A percentile compares a stretch with the other conserved stretches of the same genome.
These are phyloP conservation scores for Tetragnatha versicolor DNA, from an alignment of 1,140 invertebrate genomes.

Conservation along the genomic window DNA sequence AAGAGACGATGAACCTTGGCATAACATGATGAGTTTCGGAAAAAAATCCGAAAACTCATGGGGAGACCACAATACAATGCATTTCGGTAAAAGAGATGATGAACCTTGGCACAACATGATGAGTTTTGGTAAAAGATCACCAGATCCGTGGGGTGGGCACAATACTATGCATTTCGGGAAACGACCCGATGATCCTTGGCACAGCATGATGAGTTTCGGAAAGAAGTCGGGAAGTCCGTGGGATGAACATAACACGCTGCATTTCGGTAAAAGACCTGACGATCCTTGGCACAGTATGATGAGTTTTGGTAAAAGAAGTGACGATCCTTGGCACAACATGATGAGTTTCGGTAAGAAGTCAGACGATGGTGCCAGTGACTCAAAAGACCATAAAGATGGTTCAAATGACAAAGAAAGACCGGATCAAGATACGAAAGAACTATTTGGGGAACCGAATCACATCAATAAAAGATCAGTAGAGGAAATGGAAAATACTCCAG, in stretches of 20 bases:
- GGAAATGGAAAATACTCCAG: background rate
- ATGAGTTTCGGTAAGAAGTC: slow-evolving; percentile 31
- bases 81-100: slow-evolving; percentile 17
- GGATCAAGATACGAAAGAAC: background rate
- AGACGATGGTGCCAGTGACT: background rate
- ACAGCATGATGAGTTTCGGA: slow-evolving; percentile 37
- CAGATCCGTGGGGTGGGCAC: background rate
- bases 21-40: slow-evolving; percentile 8
- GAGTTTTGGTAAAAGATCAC: slow-evolving; percentile 26
- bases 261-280: slow-evolving; percentile 31
- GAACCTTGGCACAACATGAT: slow-evolving; percentile 40
- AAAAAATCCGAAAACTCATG: background rate
- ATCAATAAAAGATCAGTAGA: background rate
- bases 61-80: background rate
- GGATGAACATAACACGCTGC: slow-evolving; percentile 13
- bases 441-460: background rate
- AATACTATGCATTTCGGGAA: slow-evolving; percentile 26
- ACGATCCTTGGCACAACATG: slow-evolving; percentile 26
- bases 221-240: slow-evolving; percentile 21
- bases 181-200: slow-evolving; percentile 20
- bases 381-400: background rate
- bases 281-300: background rate
- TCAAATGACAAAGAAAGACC: background rate
- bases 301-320: slow-evolving; percentile 2
- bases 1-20: background rate